These are phyloP conservation scores for Drosophila kurseongensis DNA, from an alignment of 1,140 invertebrate genomes.

Conservation along the genomic window DNA sequence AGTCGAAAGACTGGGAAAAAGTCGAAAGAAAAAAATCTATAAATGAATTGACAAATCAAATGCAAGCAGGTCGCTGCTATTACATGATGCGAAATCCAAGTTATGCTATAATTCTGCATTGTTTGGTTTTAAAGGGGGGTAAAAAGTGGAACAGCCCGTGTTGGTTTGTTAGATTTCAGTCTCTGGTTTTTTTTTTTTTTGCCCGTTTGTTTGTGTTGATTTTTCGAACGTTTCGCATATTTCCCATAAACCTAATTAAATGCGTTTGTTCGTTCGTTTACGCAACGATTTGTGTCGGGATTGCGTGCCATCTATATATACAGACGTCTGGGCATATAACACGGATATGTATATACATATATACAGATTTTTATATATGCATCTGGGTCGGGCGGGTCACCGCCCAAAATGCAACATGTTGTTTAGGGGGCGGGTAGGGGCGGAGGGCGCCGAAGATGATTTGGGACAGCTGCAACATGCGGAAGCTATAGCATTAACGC, in stretches of 20 bases:
- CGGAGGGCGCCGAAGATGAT: conserved; percentile 26
- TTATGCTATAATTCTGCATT: conserved; percentile 83
- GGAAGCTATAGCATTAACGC: conserved; percentile 23
- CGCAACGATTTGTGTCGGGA: conserved; percentile 68
- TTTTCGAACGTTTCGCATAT: conserved; percentile 66
- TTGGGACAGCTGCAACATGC: conserved; percentile 45
- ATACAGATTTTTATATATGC: conserved; percentile 28
- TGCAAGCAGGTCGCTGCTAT: conserved; percentile 60
- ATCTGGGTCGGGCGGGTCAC: conserved; percentile 51
- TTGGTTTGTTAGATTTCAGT: conserved; percentile 23
- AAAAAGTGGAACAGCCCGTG: conserved; percentile 9
- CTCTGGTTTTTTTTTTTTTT: conserved; percentile 29
- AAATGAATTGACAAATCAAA: conserved; percentile 82
- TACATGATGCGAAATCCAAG: conserved; percentile 78
- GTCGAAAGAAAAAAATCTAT: conserved; percentile 55
- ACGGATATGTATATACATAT: not conserved
- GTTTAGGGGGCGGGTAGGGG: conserved; percentile 17
- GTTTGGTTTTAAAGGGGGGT: conserved; percentile 18
- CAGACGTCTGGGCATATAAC: conserved; percentile 7
- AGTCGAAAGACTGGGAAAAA: conserved; percentile 13
- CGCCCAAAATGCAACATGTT: conserved; percentile 60
- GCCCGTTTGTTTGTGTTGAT: conserved; percentile 35
- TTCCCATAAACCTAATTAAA: conserved; percentile 82
- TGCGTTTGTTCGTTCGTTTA: conserved; percentile 70
- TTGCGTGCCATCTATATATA: conserved; percentile 34